phyloP scores from a whole-genome alignment of 2,888 invertebrate genomes.

The Leucophenga montana region DNA sequence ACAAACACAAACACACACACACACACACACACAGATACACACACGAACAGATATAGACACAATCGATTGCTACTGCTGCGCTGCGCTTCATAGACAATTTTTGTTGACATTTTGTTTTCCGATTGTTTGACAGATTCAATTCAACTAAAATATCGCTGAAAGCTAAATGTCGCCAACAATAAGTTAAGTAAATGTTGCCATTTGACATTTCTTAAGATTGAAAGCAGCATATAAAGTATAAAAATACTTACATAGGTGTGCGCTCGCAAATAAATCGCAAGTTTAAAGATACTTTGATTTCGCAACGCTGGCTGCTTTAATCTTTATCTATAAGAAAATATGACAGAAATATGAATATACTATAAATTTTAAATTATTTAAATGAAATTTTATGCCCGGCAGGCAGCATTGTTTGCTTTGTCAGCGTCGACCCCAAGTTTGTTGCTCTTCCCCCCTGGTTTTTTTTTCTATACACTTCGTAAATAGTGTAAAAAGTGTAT shows the following conservation, averaged over 20 bases:
- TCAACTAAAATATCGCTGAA: slow-evolving; percentile 39
- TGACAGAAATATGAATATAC: neutral
- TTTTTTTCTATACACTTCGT: too few species aligned
- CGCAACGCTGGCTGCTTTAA: too few species aligned
- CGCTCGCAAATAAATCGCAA: neutral
- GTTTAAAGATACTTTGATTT: too few species aligned
- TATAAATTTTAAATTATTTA: slow-evolving; percentile 59
- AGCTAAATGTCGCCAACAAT: slow-evolving; percentile 15
- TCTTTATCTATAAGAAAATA: too few species aligned
- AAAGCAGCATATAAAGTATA: neutral
- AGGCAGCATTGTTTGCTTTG: slow-evolving; percentile 31
- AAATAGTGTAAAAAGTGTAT: too few species aligned
- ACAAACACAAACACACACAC: neutral
- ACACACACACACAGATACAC: slow-evolving; percentile 27
- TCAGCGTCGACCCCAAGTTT: neutral
- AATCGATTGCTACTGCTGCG: slow-evolving; percentile 5
- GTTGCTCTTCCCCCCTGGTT: too few species aligned
- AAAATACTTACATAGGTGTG: too few species aligned
- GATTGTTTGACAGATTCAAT: slow-evolving; percentile 49
- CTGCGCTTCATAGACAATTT: slow-evolving; percentile 51
- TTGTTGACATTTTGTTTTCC: slow-evolving; percentile 53
- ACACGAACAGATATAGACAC: too few species aligned
- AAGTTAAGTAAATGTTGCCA: slow-evolving; percentile 4
- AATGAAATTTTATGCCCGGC: slow-evolving; percentile 49
- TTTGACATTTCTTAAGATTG: neutral